These are phyloP conservation scores for Lophochroa leadbeateri DNA, from an alignment of 2,113 vertebrate species.

Conservation along the genomic window DNA sequence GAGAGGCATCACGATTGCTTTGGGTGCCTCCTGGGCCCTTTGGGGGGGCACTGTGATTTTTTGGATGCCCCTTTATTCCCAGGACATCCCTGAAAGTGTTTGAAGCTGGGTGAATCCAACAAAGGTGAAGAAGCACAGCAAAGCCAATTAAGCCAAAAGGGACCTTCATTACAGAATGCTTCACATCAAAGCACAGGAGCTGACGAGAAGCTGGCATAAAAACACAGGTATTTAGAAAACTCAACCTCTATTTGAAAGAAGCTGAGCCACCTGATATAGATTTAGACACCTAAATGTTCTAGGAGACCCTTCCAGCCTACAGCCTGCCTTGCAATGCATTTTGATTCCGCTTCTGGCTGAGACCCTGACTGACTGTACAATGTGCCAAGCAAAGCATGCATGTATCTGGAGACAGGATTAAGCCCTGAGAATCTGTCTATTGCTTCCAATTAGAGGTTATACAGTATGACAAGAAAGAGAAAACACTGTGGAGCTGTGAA, in stretches of 20 bases:
- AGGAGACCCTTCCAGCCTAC: not conserved
- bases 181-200: not conserved
- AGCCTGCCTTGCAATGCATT: not conserved
- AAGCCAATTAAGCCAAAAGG: not conserved
- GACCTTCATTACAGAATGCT: not conserved
- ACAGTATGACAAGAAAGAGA: not conserved
- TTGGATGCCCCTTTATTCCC: no score
- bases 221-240: not conserved
- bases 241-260: not conserved
- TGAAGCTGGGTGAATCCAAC: not conserved
- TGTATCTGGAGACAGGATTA: not conserved
- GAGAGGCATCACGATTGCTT: no score
- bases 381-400: not conserved
- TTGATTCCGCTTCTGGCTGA: not conserved
- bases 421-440: not conserved
- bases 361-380: not conserved
- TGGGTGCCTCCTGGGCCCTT: no score
- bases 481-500: not conserved
- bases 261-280: not conserved
- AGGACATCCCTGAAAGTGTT: not conserved
- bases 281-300: not conserved
- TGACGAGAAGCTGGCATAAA: not conserved
- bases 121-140: not conserved
- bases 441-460: not conserved
- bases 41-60: no score